Evolutionary conservation across 2,797 vertebrate species (phyloP).

Genomic region (Karalla daura): DNA sequence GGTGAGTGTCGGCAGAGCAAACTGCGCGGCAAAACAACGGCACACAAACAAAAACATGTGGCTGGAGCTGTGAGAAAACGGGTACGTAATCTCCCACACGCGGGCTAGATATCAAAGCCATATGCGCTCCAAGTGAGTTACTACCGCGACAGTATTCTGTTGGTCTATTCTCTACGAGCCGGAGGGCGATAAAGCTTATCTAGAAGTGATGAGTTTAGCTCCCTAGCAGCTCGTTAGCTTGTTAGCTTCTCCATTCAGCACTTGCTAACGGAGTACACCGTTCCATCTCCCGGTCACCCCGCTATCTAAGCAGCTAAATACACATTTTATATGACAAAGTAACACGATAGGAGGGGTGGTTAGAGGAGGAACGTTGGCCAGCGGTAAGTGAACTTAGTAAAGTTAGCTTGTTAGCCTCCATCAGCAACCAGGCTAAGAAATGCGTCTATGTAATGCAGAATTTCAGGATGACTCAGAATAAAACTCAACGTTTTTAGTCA

Average conservation of each 20-base stretch:
- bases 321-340: not conserved
- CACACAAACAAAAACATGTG: constrained; percentile 85
- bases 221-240: constrained; percentile 72
- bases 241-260: constrained; percentile 52
- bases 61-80: constrained; percentile 47
- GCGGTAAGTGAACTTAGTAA: constrained; percentile 32
- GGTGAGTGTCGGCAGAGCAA: constrained; percentile 48
- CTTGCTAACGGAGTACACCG: no score
- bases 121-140: not conserved
- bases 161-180: not conserved
- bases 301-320: not conserved
- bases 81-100: constrained; percentile 48
- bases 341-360: not conserved
- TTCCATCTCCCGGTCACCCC: not conserved
- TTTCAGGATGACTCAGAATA: not conserved
- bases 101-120: accelerated
- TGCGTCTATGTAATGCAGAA: not conserved
- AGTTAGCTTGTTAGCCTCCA: constrained; percentile 55
- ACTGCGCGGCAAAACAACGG: constrained; percentile 83
- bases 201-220: constrained; percentile 57
- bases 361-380: not conserved
- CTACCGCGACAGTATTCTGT: no score
- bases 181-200: not conserved
- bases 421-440: not conserved
- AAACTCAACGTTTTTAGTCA: accelerated